Percentiles rank a stretch among this genome's conserved stretches.
Conservation (phyloP, 2,888 invertebrate species). For the Tetranychus piercei region DNA sequence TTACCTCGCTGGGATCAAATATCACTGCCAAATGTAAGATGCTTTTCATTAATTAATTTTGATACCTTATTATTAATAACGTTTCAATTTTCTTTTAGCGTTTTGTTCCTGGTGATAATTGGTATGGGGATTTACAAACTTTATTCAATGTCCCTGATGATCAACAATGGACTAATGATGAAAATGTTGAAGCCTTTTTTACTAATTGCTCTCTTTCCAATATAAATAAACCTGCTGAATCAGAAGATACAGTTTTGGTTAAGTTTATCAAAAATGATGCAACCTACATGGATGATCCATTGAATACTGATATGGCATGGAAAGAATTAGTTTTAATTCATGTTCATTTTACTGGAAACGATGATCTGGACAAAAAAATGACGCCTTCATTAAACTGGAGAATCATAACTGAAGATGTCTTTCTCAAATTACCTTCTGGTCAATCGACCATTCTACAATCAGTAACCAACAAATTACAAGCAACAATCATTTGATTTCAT, state of each 20-base stretch:
- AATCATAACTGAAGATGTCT: slow-evolving; percentile 27
- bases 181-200: slow-evolving; percentile 21
- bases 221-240: neutral
- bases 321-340: slow-evolving; percentile 29
- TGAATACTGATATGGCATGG: slow-evolving; percentile 31
- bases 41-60: neutral
- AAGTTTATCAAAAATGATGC: slow-evolving; percentile 28
- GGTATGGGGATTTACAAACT: slow-evolving; percentile 21
- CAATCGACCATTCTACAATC: slow-evolving; percentile 25
- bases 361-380: slow-evolving; percentile 7
- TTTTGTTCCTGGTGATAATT: slow-evolving; percentile 26
- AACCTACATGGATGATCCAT: slow-evolving; percentile 33
- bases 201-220: slow-evolving; percentile 12
- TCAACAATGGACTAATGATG: slow-evolving; percentile 22
- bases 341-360: slow-evolving; percentile 25
- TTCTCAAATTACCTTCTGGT: slow-evolving; percentile 26
- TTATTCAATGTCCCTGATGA: slow-evolving; percentile 22
- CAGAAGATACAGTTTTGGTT: neutral
- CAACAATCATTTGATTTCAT: slow-evolving; percentile 21
- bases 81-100: slow-evolving; percentile 19
- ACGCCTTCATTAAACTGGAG: slow-evolving; percentile 21
- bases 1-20: slow-evolving; percentile 23
- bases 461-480: slow-evolving; percentile 24
- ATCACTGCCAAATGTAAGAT: slow-evolving; percentile 23
- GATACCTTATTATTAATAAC: neutral